Base-by-base conservation (phyloP, 2,888 invertebrate species). In the Drosophila setosimentum region DNA sequence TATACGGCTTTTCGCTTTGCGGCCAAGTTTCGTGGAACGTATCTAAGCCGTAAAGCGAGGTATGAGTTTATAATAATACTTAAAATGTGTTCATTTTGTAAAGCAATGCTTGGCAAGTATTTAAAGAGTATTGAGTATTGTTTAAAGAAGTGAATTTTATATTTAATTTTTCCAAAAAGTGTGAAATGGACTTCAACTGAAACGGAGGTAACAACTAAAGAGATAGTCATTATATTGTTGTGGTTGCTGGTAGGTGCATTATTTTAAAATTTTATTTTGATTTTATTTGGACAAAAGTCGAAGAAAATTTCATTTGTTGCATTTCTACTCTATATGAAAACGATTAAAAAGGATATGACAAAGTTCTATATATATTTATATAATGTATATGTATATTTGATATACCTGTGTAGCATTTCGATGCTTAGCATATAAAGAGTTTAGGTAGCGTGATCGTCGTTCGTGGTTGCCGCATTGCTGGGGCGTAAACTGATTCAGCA, bases 391-490 rank as follows among this genome's bases (percentile, higher is more conserved):
- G 18, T 27, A 13, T 5, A 16, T 13, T 24, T 13, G 1, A 21
- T 29, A 58, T 40, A 76, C 77, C 48, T 71, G 63, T 45, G 70
- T 48, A 0, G 72, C 67, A 58, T 83, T 87, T 6, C 71, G 81
- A 24, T 87, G 87, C 64, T 91, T 92, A 21, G 90, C 85, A 32
- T 89, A 91, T 1, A 92, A 60, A 16, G 90, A 75, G 69, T 92
- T 92, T 10, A 92, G 71, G 55, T 91, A 92, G 29, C 82, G 91
- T 65, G 85, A 77, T 3, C 82, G 78, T 45, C 88, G 76, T 13
- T 87, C 86, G 18, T 48, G 62, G 27, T 55, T 62, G 45, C 49
- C 42, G 33, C 53, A 29, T 7, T 57, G 72, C 0, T 61, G 71
- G 0, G 81, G 73, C 40, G 62, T 58, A 10, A 70, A 72, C 49